Conservation (phyloP, 92 coral and sea anemone genomes). For the Phymanthus crucifer region DNA sequence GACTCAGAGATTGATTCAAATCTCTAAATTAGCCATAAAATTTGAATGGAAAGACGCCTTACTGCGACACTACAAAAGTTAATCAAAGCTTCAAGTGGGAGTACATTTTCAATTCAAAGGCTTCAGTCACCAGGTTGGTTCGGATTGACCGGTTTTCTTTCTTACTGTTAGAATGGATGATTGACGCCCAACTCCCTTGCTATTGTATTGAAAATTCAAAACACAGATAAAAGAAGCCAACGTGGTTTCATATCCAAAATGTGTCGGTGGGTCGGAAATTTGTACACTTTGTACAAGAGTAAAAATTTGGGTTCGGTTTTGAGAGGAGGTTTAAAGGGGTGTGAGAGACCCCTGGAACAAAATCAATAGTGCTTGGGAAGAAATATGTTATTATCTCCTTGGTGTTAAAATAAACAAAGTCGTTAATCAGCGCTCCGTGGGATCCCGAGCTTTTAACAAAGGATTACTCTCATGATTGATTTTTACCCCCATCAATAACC, state of each 20-base stretch:
- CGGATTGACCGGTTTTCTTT: conserved; percentile 15
- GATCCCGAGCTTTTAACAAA: not conserved
- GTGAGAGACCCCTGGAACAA: not conserved
- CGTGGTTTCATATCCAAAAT: not conserved
- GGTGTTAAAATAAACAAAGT: conserved; percentile 9
- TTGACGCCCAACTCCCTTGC: conserved; percentile 5
- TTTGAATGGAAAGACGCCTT: conserved; percentile 50
- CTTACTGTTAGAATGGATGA: conserved; percentile 9
- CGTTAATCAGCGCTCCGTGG: conserved; percentile 20
- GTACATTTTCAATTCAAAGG: conserved; percentile 10
- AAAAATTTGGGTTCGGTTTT: not conserved
- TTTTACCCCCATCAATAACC: not conserved
- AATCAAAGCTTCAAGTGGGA: conserved; percentile 48
- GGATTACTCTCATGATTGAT: not conserved
- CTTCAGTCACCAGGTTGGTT: conserved; percentile 13
- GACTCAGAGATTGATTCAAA: not conserved
- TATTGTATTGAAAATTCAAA: conserved; percentile 1
- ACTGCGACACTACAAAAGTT: conserved; percentile 54
- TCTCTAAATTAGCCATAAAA: conserved; percentile 45
- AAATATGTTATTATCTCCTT: conserved; percentile 22
- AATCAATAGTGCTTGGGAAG: conserved; percentile 8
- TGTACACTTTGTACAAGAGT: not conserved
- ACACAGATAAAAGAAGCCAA: not conserved
- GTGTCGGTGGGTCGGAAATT: not conserved
- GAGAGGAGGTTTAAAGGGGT: not conserved